Evolutionary conservation across 2,797 vertebrate species (phyloP).

Genomic region (Parotocinclus haroldoi): DNA sequence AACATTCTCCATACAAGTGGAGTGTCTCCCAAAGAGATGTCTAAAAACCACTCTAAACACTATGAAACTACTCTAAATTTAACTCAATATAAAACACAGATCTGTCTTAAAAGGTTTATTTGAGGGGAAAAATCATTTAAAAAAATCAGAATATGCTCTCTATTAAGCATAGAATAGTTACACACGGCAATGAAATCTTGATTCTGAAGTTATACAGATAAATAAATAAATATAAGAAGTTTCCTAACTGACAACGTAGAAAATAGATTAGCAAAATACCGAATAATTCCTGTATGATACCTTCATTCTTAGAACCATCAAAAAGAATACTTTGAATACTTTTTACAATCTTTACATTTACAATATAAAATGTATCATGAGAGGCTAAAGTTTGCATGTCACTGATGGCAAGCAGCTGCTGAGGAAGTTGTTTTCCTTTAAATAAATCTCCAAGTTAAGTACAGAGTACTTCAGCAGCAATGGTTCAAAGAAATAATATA

Average conservation of each 20-base stretch:
- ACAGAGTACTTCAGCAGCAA: constrained; percentile 41
- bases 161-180: not conserved
- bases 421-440: constrained; percentile 1
- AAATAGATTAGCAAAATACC: not conserved
- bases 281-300: not conserved
- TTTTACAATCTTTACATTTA: constrained; percentile 33
- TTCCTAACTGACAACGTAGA: not conserved
- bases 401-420: constrained; percentile 6
- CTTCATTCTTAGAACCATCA: not conserved
- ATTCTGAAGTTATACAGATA: not conserved
- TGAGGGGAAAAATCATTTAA: not conserved
- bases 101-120: constrained; percentile 16
- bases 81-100: too few relatives aligned
- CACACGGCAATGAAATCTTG: not conserved
- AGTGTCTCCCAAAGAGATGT: too few relatives aligned
- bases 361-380: constrained; percentile 28
- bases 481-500: constrained; percentile 13
- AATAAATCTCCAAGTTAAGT: constrained; percentile 16
- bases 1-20: too few relatives aligned
- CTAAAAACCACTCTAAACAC: too few relatives aligned
- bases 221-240: not conserved
- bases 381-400: not conserved
- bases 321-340: constrained; percentile 1
- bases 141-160: not conserved
- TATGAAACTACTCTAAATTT: too few relatives aligned